Evolutionary conservation across 2,797 vertebrate species (phyloP).

Genomic region (Enteromius radiatus): DNA sequence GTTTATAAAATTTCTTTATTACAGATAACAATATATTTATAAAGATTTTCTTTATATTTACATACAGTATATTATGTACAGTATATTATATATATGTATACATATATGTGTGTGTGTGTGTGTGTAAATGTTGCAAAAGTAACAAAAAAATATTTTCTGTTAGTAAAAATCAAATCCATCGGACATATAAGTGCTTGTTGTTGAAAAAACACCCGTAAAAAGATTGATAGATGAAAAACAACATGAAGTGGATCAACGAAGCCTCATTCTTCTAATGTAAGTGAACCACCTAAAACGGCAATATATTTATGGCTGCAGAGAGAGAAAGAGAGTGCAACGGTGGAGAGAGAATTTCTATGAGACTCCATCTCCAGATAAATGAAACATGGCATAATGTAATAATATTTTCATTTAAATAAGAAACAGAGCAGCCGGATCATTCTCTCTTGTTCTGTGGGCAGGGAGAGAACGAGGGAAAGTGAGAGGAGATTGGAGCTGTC

Average conservation of each 20-base stretch:
- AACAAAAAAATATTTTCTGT: background rate
- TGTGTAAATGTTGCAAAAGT: background rate
- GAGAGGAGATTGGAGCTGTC: slow-evolving; percentile 61
- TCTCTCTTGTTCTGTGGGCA: slow-evolving; percentile 34
- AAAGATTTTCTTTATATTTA: no score
- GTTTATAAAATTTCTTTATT: background rate
- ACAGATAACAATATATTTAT: background rate
- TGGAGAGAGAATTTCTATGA: slow-evolving; percentile 33
- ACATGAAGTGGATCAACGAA: background rate
- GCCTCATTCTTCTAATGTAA: slow-evolving; percentile 18
- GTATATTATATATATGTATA: no score
- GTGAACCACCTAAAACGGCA: slow-evolving; percentile 10
- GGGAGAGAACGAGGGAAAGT: slow-evolving; percentile 21
- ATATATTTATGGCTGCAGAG: slow-evolving; percentile 1
- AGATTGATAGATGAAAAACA: slow-evolving; percentile 8
- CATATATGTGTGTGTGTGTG: no score
- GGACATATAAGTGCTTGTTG: background rate
- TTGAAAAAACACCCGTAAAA: slow-evolving; percentile 6
- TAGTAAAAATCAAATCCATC: background rate
- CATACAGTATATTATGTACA: background rate
- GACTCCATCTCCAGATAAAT: slow-evolving; percentile 57
- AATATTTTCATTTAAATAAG: slow-evolving; percentile 63
- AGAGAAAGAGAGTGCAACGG: background rate
- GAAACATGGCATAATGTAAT: slow-evolving; percentile 58
- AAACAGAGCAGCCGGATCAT: slow-evolving; percentile 51